Conservation (phyloP, 1,140 invertebrate species). For the Musca domestica region DNA sequence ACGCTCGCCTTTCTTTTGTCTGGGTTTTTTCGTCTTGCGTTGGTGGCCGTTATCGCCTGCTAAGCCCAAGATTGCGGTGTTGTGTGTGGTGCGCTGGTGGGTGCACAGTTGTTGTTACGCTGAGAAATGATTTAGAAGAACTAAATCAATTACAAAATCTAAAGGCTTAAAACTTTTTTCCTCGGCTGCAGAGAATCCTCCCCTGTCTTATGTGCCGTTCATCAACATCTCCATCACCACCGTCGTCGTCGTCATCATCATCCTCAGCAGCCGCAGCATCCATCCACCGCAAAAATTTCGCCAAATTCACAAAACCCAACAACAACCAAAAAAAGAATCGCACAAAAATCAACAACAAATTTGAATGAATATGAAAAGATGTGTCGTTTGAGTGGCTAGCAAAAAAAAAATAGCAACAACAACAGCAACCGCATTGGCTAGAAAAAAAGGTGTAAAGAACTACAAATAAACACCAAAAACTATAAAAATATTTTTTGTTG, state of each 20-base stretch:
- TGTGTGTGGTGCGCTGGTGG: constrained; percentile 5
- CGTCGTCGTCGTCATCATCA: no score
- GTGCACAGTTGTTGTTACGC: constrained; percentile 10
- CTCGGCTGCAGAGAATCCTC: neutral
- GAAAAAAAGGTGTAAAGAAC: constrained; percentile 20
- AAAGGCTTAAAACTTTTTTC: constrained; percentile 20
- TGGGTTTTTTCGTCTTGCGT: neutral
- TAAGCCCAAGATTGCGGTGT: neutral
- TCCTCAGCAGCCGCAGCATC: no score
- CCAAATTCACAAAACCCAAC: neutral
- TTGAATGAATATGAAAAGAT: constrained; percentile 8
- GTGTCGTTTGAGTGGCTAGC: no score
- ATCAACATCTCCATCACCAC: no score
- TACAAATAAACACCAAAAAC: constrained; percentile 13
- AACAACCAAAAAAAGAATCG: neutral
- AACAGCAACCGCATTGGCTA: neutral
- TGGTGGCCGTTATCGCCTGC: no score
- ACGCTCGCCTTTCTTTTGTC: no score
- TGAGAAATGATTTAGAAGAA: constrained; percentile 22
- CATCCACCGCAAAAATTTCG: no score
- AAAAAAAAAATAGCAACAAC: neutral
- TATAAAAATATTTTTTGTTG: constrained; percentile 5
- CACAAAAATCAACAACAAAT: constrained; percentile 1
- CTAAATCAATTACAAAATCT: constrained; percentile 22
- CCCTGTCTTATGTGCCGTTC: no score